Base-by-base conservation (phyloP, 2,797 vertebrate species). In the Coendou prehensilis region DNA sequence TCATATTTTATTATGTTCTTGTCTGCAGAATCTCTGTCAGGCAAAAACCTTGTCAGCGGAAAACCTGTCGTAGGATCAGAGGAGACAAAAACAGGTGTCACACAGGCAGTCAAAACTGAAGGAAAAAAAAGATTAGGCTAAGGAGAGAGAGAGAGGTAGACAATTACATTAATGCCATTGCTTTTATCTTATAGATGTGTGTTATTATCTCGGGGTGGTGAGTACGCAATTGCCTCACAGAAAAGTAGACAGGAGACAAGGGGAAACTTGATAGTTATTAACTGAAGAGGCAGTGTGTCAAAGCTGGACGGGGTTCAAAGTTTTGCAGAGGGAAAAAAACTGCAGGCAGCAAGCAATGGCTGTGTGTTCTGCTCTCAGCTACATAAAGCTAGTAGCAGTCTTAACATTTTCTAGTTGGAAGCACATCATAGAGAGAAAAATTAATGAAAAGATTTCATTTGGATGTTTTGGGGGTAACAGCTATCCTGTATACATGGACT, bases 1-100 rank as follows among this genome's bases (percentile, higher is more conserved):
- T 99, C 99, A 99, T 99, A 99, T 99, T 99, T 99, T 99, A 99
- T 99, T 99, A 99, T 99, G 99, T 99, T 99, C 99, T 99, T 99
- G 99, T 99, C 99, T 99, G 99, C 99, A 99, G 98, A 98, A 99
- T 98, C 98, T 98, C 99, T 99, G 99, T 99, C 99, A 99, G 99
- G 99, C 99, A 99, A 99, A 99, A 99, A 99, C 98, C 99, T 99
- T 99, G 99, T 99, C 99, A 99, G 99, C 98, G 98, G 98, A 99
- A 99, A 99, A 99, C 98, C 99, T 99, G 99, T 99, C 98, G 98
- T 98, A 98, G 99, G 99, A 99, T 99, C 99, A 99, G 99, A 99
- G 98, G 99, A 99, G 99, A 99, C 99, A 99, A 99, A 99, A 99
- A 99, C 99, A 99, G 99, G 99, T 99, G 99, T 99, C 99, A 99